phyloP scores from a whole-genome alignment of 1,140 invertebrate species.

The Cardiocondyla obscurior region DNA sequence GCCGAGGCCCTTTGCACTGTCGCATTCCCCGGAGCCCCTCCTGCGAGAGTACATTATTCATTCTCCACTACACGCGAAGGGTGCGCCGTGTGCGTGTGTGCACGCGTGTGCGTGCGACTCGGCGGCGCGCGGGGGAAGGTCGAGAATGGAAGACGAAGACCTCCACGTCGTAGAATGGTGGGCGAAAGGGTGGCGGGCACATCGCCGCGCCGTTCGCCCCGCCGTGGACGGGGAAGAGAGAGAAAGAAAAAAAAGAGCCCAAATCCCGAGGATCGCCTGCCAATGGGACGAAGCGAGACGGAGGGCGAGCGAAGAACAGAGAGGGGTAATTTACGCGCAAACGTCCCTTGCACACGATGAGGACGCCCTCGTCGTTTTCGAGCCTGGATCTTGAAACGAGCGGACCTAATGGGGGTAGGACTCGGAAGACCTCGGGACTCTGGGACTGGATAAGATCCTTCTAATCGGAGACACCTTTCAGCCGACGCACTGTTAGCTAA shows the following conservation, averaged over 20 bases:
- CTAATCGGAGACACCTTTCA: not conserved
- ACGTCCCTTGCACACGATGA: slow-evolving; percentile 60
- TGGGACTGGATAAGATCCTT: not conserved
- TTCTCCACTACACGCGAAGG: slow-evolving; percentile 68
- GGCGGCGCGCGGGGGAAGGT: not conserved
- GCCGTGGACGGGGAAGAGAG: slow-evolving; percentile 26
- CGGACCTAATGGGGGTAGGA: too few species aligned
- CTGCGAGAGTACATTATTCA: slow-evolving; percentile 72
- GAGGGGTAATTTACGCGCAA: slow-evolving; percentile 1
- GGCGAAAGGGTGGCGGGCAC: slow-evolving; percentile 67
- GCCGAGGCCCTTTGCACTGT: slow-evolving; percentile 59
- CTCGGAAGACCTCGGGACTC: not conserved
- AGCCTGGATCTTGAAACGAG: too few species aligned
- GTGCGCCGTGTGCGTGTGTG: slow-evolving; percentile 49
- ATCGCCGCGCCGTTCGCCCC: slow-evolving; percentile 37
- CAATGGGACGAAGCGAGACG: slow-evolving; percentile 11
- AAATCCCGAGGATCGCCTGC: slow-evolving; percentile 52
- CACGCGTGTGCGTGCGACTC: not conserved
- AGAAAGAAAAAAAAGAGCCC: slow-evolving; percentile 43
- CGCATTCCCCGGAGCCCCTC: slow-evolving; percentile 68
- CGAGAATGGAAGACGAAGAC: slow-evolving; percentile 56
- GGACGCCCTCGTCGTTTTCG: not conserved
- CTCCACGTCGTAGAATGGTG: slow-evolving; percentile 47
- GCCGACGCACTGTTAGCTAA: not conserved
- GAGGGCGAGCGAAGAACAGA: slow-evolving; percentile 10